Conservation (phyloP, 2,113 vertebrate genomes). For the Oreochromis tanganicae region DNA sequence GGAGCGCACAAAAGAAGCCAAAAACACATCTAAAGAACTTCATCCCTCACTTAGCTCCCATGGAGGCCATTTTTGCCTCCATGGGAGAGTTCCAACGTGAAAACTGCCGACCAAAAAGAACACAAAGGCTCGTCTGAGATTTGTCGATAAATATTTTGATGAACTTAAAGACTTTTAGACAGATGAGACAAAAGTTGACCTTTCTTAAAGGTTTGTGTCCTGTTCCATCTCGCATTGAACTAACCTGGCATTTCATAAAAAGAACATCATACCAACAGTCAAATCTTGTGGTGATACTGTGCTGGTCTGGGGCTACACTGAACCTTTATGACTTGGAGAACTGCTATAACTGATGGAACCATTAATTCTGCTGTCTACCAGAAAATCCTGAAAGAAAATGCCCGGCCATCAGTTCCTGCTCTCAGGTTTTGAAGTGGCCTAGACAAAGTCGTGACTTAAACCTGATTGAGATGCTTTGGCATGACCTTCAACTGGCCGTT, state of each 20-base stretch:
- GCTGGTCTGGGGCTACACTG: not conserved
- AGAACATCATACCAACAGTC: not conserved
- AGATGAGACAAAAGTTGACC: not conserved
- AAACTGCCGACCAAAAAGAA: not conserved
- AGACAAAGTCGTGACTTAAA: not conserved
- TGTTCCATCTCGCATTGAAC: not conserved
- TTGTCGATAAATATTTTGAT: not conserved
- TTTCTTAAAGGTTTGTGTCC: not conserved
- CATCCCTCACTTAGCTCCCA: not conserved
- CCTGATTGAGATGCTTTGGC: not conserved
- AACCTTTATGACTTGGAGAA: not conserved
- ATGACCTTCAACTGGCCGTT: not conserved
- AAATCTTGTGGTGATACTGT: not conserved
- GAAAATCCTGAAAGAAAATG: not conserved
- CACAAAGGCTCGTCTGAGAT: not conserved
- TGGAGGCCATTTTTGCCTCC: not conserved
- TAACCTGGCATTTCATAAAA: not conserved
- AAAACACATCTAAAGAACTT: not conserved
- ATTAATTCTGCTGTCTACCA: not conserved
- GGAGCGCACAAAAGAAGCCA: not conserved
- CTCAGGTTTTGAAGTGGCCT: not conserved
- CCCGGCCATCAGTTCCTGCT: not conserved
- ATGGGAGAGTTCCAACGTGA: fast-evolving
- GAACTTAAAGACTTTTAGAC: not conserved
- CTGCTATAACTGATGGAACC: not conserved